Percentiles rank a stretch among this genome's conserved stretches.
phyloP scores from a whole-genome alignment of 1,140 invertebrate species.

The Bradysia coprophila region DNA sequence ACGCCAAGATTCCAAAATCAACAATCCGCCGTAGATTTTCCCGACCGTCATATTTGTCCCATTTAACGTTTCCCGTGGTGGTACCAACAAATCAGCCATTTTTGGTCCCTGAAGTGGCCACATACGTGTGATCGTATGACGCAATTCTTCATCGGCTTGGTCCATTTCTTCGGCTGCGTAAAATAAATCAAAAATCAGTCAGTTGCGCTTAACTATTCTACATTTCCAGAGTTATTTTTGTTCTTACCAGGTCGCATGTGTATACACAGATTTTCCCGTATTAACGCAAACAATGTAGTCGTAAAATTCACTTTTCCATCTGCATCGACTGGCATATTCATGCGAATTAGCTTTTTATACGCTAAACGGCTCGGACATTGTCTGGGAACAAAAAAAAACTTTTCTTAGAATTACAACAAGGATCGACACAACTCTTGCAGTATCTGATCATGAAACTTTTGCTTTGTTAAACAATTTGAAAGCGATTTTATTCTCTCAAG shows the following conservation, averaged over 20 bases:
- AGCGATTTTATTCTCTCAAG: no score
- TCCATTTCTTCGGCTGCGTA: constrained; percentile 93
- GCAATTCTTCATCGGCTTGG: constrained; percentile 89
- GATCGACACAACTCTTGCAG: no score
- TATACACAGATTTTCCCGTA: constrained; percentile 94
- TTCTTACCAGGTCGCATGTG: constrained; percentile 93
- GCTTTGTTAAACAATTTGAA: no score
- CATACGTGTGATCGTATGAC: constrained; percentile 89
- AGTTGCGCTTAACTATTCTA: no score
- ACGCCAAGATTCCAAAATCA: constrained; percentile 96
- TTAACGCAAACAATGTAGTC: constrained; percentile 94
- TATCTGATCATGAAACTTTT: no score
- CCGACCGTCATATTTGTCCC: constrained; percentile 87
- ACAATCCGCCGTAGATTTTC: constrained; percentile 93
- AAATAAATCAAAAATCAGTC: no score
- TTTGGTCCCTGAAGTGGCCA: constrained; percentile 98
- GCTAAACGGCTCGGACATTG: constrained; percentile 98
- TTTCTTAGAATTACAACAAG: no score
- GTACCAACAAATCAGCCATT: constrained; percentile 88
- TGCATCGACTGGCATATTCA: constrained; percentile 97
- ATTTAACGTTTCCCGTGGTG: constrained; percentile 69
- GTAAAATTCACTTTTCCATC: constrained; percentile 98
- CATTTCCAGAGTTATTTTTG: no score
- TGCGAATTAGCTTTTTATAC: constrained; percentile 96
- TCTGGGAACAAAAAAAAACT: no score